Percentiles rank a stretch among this genome's conserved stretches.
Conservation (phyloP, 2,797 vertebrate species). For the Coluber constrictor region DNA sequence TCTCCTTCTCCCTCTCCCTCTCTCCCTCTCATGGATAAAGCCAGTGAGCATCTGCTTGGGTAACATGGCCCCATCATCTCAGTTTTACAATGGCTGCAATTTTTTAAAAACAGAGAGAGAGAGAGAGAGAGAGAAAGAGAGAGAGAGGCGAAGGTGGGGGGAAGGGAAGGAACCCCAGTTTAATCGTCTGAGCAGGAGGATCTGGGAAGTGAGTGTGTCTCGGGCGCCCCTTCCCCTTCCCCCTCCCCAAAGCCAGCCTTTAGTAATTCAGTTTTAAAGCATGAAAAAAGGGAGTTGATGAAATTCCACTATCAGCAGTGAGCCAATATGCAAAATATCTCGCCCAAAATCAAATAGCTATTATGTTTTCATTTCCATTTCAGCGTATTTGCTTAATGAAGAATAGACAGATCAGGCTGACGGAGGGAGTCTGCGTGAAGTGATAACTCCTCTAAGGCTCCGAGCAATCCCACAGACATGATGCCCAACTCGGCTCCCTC, state of each 20-base stretch:
- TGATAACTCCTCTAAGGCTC: conserved; percentile 93
- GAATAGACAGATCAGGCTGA: conserved; percentile 96
- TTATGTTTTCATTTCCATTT: conserved; percentile 99
- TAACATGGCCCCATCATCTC: conserved; percentile 75
- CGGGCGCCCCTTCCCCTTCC: conserved; percentile 53
- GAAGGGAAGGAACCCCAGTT: conserved; percentile 71
- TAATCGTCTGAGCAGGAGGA: conserved; percentile 81
- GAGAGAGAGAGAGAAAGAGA: conserved; percentile 41
- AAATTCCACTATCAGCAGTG: conserved; percentile 98
- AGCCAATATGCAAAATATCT: conserved; percentile 99
- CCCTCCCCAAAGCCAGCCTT: conserved; percentile 77
- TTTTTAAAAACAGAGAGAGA: conserved; percentile 62
- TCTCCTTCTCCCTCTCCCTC: too few species aligned
- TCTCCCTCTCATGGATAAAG: neutral
- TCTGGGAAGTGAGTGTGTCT: conserved; percentile 75
- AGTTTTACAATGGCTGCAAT: conserved; percentile 27
- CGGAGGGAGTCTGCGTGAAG: conserved; percentile 89
- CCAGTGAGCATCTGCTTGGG: conserved; percentile 73
- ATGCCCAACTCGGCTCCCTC: conserved; percentile 76
- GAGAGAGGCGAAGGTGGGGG: neutral
- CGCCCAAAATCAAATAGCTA: conserved; percentile 99
- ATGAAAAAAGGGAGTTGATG: conserved; percentile 97
- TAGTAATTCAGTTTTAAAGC: conserved; percentile 95
- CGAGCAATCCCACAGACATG: conserved; percentile 86
- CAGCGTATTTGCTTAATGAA: conserved; percentile 99